phyloP scores from a whole-genome alignment of 2,888 invertebrate species.

The Hyalella azteca region DNA sequence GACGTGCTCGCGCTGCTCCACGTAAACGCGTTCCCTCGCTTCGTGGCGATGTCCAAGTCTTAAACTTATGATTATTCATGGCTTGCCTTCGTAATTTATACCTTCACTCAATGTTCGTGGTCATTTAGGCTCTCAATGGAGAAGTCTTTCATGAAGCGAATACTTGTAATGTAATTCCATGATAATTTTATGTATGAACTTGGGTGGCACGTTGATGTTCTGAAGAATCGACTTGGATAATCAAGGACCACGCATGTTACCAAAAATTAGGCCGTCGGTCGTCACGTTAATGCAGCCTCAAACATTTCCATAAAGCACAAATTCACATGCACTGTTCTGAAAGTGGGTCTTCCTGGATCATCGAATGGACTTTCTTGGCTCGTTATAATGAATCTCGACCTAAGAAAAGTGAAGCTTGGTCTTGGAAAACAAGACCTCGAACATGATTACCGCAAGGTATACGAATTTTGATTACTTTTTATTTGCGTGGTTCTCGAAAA shows the following conservation, averaged over 20 bases:
- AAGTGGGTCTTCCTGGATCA: background rate
- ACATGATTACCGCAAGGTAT: no score
- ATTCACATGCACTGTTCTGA: background rate
- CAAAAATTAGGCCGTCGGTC: constrained; percentile 7
- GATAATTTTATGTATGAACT: constrained; percentile 35
- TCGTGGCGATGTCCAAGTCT: background rate
- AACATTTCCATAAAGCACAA: background rate
- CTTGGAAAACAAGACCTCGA: no score
- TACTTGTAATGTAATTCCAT: constrained; percentile 30
- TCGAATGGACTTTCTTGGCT: background rate
- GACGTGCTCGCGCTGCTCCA: no score
- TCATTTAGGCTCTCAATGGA: constrained; percentile 24
- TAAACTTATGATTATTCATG: constrained; percentile 33
- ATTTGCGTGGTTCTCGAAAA: no score
- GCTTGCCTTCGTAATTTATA: constrained; percentile 27
- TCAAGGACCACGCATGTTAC: background rate
- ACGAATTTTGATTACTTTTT: no score
- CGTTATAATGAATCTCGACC: no score
- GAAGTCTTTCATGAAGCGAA: constrained; percentile 16
- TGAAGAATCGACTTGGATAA: constrained; percentile 19
- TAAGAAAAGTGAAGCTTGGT: no score
- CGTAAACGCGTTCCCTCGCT: background rate
- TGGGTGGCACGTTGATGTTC: constrained; percentile 25
- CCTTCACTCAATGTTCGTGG: constrained; percentile 23
- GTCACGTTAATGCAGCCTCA: background rate